These are phyloP conservation scores for Erithacus rubecula DNA, from an alignment of 2,797 vertebrate species.

Conservation along the genomic window DNA sequence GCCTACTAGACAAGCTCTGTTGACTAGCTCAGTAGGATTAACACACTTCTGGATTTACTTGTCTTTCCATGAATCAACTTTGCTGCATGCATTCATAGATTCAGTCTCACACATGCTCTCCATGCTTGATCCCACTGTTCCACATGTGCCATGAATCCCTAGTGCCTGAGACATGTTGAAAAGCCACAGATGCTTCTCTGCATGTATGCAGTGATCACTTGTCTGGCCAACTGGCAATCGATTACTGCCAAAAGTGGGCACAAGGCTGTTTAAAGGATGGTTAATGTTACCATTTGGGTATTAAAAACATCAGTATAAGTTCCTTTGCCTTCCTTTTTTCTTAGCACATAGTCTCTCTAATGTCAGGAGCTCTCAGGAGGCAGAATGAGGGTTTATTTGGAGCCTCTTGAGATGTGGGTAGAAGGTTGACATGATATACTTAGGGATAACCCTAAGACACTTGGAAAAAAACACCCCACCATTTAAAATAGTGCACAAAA, in stretches of 20 bases:
- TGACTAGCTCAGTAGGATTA: not conserved
- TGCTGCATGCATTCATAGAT: not conserved
- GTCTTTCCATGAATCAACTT: not conserved
- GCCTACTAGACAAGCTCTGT: not conserved
- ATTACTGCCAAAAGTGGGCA: not conserved
- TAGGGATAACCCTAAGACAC: not conserved
- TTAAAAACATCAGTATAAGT: not conserved
- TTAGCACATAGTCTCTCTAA: not conserved
- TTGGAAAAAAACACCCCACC: fast-evolving
- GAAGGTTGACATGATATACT: not conserved
- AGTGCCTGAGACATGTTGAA: not conserved
- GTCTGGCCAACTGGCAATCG: not conserved
- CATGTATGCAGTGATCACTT: not conserved
- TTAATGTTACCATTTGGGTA: not conserved
- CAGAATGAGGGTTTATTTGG: not conserved
- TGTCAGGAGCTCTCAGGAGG: not conserved
- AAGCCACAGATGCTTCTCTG: constrained; percentile 20
- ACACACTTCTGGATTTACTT: not conserved
- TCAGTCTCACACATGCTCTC: not conserved
- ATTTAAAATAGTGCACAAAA: not conserved
- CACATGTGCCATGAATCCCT: not conserved
- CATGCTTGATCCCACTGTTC: not conserved
- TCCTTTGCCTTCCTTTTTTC: not conserved
- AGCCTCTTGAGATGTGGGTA: not conserved
- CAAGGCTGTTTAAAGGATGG: not conserved